These are phyloP conservation scores for Alloscopus bannaensis DNA, from an alignment of 2,888 invertebrate species.

Conservation along the genomic window DNA sequence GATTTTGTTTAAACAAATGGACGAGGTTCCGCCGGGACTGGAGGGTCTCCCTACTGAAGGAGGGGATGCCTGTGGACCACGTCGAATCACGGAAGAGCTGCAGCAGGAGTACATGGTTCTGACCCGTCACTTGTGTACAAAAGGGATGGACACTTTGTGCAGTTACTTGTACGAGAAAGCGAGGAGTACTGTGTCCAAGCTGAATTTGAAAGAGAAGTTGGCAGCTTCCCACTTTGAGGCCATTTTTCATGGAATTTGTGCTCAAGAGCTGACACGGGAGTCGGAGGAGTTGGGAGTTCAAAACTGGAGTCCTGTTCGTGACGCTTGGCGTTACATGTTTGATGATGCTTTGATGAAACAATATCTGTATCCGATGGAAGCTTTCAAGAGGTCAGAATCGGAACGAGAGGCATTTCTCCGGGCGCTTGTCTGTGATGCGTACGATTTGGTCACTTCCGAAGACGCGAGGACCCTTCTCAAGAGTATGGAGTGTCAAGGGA, in stretches of 20 bases:
- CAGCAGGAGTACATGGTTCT: constrained; percentile 89
- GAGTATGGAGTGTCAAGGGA: constrained; percentile 86
- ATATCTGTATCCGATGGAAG: constrained; percentile 9
- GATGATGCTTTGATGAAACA: constrained; percentile 8
- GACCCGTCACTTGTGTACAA: constrained; percentile 86
- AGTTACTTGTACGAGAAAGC: constrained; percentile 84
- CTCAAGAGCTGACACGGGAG: constrained; percentile 74
- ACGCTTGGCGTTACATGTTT: constrained; percentile 80
- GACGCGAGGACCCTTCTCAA: constrained; percentile 86
- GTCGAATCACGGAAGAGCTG: constrained; percentile 76
- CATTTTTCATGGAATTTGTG: constrained; percentile 87
- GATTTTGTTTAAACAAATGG: constrained; percentile 73
- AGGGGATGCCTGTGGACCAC: constrained; percentile 15
- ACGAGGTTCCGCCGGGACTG: constrained; percentile 31
- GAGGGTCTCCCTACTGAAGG: constrained; percentile 33
- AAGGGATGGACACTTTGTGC: constrained; percentile 83
- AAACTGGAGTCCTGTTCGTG: constrained; percentile 81
- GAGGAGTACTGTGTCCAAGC: constrained; percentile 78
- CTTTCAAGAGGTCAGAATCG: constrained; percentile 1
- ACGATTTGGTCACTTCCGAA: constrained; percentile 89
- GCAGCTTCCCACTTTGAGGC: constrained; percentile 88
- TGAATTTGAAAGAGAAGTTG: constrained; percentile 80
- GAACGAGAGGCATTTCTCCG: constrained; percentile 19
- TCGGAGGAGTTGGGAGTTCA: constrained; percentile 74
- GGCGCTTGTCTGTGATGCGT: constrained; percentile 83